phyloP scores from a whole-genome alignment of 2,888 invertebrate genomes.

The Baronia brevicornis region DNA sequence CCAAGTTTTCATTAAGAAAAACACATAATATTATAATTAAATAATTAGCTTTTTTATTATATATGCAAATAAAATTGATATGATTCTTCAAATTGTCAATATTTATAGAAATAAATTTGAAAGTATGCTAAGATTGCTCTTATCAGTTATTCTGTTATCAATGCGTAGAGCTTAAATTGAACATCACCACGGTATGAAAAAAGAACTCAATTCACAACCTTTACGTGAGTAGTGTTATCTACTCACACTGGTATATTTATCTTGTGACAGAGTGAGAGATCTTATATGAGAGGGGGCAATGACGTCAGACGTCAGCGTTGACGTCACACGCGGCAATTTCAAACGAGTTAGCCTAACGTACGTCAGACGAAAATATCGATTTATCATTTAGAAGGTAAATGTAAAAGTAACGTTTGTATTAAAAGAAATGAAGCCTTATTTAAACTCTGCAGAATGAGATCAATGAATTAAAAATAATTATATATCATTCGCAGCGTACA shows the following conservation, averaged over 20 bases:
- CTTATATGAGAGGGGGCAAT: constrained; percentile 31
- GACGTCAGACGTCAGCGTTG: constrained; percentile 53
- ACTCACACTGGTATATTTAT: constrained; percentile 41
- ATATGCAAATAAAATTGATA: constrained; percentile 13
- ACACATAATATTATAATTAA: constrained; percentile 16
- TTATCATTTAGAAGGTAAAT: constrained; percentile 29
- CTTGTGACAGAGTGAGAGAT: constrained; percentile 37
- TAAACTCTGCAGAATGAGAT: too few relatives aligned
- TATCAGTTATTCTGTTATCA: constrained; percentile 56
- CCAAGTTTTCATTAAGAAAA: constrained; percentile 60
- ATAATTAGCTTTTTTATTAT: constrained; percentile 15
- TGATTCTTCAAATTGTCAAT: constrained; percentile 20
- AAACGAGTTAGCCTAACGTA: constrained; percentile 48
- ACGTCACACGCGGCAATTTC: constrained; percentile 74
- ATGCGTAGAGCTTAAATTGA: constrained; percentile 43
- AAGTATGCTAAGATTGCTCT: constrained; percentile 20
- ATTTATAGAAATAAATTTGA: constrained; percentile 14
- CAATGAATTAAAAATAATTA: too few relatives aligned
- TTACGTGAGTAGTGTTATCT: constrained; percentile 45
- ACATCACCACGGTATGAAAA: constrained; percentile 49
- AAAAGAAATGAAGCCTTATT: constrained; percentile 1
- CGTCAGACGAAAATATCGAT: constrained; percentile 61
- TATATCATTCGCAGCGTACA: too few relatives aligned
- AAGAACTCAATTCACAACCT: constrained; percentile 66
- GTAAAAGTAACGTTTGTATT: constrained; percentile 5